These are phyloP conservation scores for Bellardia bayeri DNA, from an alignment of 2,888 invertebrate genomes.

Conservation along the genomic window DNA sequence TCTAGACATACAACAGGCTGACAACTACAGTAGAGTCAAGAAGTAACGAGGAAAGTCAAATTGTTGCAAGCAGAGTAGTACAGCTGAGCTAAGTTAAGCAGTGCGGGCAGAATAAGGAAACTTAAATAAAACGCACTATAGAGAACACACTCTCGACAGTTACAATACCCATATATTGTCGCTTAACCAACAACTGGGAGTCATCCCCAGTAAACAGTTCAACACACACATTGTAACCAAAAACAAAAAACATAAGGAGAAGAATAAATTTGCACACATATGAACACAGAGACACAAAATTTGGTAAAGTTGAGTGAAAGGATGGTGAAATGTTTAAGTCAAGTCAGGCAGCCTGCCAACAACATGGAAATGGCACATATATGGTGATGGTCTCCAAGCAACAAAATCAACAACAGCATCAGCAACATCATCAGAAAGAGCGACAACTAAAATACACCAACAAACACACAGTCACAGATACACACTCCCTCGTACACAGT, in stretches of 20 bases:
- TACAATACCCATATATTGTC: constrained; percentile 57
- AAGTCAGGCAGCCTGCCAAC: constrained; percentile 75
- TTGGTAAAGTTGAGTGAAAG: constrained; percentile 66
- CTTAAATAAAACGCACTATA: constrained; percentile 38
- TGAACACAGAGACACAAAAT: constrained; percentile 11
- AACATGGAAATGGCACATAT: constrained; percentile 62
- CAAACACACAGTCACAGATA: constrained; percentile 2
- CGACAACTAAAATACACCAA: constrained; percentile 37
- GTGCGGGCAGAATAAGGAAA: not conserved
- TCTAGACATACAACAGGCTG: constrained; percentile 57
- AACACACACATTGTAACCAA: constrained; percentile 22
- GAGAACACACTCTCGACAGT: constrained; percentile 31
- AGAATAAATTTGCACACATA: constrained; percentile 20
- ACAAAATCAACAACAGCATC: constrained; percentile 67
- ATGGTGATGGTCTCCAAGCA: constrained; percentile 70
- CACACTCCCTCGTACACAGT: constrained; percentile 1
- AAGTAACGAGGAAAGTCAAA: constrained; percentile 15
- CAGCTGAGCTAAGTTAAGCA: constrained; percentile 24
- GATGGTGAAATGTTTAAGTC: constrained; percentile 71
- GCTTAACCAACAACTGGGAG: constrained; percentile 61
- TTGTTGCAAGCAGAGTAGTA: constrained; percentile 9
- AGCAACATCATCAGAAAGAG: constrained; percentile 60
- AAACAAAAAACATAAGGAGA: not conserved
- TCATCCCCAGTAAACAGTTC: constrained; percentile 51
- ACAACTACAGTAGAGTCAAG: constrained; percentile 48